These are phyloP conservation scores for Hemibagrus guttatus DNA, from an alignment of 2,797 vertebrate species.

Conservation along the genomic window DNA sequence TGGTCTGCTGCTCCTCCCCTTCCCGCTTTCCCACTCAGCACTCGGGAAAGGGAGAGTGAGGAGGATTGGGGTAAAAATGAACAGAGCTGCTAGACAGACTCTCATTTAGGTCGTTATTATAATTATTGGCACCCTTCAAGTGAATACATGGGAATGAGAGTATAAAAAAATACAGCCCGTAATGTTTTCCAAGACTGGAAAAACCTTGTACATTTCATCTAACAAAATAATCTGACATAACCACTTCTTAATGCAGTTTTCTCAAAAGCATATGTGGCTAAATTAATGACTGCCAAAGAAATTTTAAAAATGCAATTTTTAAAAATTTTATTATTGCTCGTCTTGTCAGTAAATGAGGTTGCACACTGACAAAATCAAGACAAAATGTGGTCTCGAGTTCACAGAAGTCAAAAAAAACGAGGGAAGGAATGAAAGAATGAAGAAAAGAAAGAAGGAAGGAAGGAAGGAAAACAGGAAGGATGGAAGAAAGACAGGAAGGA, in stretches of 20 bases:
- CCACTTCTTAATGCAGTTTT: not conserved
- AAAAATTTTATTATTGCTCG: not conserved
- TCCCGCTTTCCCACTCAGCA: slow-evolving; percentile 24
- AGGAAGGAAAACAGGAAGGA: not conserved
- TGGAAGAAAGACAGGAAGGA: not conserved
- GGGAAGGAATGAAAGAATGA: not conserved
- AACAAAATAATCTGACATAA: not conserved
- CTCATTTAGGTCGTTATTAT: not conserved
- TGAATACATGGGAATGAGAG: not conserved
- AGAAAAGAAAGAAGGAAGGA: no score
- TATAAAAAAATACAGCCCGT: not conserved
- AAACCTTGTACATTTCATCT: not conserved
- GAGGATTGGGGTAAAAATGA: slow-evolving; percentile 6
- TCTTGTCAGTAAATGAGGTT: not conserved
- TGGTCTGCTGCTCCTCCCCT: slow-evolving; percentile 39
- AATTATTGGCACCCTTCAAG: not conserved
- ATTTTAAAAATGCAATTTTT: not conserved
- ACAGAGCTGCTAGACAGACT: not conserved
- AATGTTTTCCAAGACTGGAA: not conserved
- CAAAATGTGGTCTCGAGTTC: not conserved
- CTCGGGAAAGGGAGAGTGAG: slow-evolving; percentile 34
- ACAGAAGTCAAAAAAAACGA: not conserved
- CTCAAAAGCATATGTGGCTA: not conserved
- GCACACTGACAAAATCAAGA: not conserved
- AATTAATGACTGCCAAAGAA: not conserved